Percentiles rank a stretch among this genome's conserved stretches.
phyloP scores from a whole-genome alignment of 2,113 vertebrate species.

The Ochotona princeps region DNA sequence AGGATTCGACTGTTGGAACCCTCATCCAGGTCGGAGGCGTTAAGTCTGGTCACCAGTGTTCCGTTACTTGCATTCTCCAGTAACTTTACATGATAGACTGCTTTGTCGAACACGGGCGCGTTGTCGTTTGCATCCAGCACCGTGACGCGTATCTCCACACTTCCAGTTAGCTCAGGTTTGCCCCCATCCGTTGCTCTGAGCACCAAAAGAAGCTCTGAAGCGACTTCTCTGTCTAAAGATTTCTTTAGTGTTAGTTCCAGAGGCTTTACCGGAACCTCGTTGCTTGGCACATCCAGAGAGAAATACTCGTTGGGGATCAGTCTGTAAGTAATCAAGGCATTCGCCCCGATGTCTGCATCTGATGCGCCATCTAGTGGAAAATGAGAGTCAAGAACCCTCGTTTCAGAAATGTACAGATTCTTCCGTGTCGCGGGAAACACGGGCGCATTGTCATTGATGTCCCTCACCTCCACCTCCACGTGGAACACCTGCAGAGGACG shows the following conservation, averaged over 20 bases:
- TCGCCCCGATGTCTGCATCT: constrained; percentile 84
- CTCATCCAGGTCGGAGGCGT: constrained; percentile 86
- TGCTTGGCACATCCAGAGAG: constrained; percentile 74
- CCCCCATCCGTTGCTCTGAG: constrained; percentile 86
- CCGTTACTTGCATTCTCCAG: constrained; percentile 84
- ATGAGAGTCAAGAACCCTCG: constrained; percentile 67
- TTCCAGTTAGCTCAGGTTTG: constrained; percentile 86
- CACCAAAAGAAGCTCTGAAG: constrained; percentile 72
- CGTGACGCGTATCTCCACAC: constrained; percentile 63
- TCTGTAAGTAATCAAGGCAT: constrained; percentile 85
- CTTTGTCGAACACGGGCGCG: constrained; percentile 80
- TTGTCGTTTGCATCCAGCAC: constrained; percentile 82
- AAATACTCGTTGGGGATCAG: constrained; percentile 85
- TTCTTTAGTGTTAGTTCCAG: constrained; percentile 77
- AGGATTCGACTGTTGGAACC: constrained; percentile 82
- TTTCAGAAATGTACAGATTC: constrained; percentile 80
- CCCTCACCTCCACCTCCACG: constrained; percentile 85
- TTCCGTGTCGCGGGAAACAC: constrained; percentile 68
- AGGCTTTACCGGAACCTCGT: constrained; percentile 63
- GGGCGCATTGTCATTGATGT: constrained; percentile 89
- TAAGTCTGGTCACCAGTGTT: constrained; percentile 82
- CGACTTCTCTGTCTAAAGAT: constrained; percentile 81
- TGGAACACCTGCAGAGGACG: constrained; percentile 83
- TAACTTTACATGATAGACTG: constrained; percentile 81
- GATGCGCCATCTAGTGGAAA: constrained; percentile 84